Evolutionary conservation across 2,797 vertebrate species (phyloP).

Genomic region (Lepus oiostolus): DNA sequence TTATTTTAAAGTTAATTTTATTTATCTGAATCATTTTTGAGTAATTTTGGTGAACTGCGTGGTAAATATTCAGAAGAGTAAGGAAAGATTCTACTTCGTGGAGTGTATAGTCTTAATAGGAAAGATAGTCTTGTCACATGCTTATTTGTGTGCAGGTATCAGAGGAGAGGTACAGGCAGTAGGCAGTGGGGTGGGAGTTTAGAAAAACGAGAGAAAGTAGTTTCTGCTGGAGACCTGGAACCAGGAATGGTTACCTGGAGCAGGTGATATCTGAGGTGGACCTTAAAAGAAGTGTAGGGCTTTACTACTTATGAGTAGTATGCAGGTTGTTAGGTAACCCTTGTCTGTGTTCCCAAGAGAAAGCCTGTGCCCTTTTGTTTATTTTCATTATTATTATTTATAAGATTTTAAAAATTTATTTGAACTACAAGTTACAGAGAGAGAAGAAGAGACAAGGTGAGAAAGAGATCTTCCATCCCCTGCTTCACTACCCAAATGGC

Average conservation of each 20-base stretch:
- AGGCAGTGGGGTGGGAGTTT: not conserved
- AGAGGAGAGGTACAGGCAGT: not conserved
- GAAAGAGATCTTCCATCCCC: too few species aligned
- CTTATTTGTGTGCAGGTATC: not conserved
- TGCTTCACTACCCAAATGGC: too few species aligned
- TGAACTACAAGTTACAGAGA: too few species aligned
- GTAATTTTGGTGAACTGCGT: not conserved
- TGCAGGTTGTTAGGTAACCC: not conserved
- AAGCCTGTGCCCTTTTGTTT: not conserved
- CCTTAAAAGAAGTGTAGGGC: conserved; percentile 9
- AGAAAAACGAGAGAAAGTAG: conserved; percentile 33
- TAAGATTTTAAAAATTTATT: too few species aligned
- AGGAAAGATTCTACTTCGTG: not conserved
- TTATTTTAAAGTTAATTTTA: conserved; percentile 13
- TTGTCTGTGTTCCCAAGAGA: not conserved
- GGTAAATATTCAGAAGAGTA: not conserved
- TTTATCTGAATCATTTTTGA: conserved; percentile 19
- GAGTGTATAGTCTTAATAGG: not conserved
- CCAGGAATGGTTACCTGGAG: conserved; percentile 7
- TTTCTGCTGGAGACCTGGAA: conserved; percentile 9
- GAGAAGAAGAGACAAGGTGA: too few species aligned
- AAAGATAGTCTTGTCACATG: conserved; percentile 5
- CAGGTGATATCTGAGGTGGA: not conserved
- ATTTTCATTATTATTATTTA: too few species aligned
- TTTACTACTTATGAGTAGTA: not conserved